Percentiles rank a stretch among this genome's conserved stretches.
Conservation (phyloP, 2,888 invertebrate species). For the Drosophila mayaguana region DNA sequence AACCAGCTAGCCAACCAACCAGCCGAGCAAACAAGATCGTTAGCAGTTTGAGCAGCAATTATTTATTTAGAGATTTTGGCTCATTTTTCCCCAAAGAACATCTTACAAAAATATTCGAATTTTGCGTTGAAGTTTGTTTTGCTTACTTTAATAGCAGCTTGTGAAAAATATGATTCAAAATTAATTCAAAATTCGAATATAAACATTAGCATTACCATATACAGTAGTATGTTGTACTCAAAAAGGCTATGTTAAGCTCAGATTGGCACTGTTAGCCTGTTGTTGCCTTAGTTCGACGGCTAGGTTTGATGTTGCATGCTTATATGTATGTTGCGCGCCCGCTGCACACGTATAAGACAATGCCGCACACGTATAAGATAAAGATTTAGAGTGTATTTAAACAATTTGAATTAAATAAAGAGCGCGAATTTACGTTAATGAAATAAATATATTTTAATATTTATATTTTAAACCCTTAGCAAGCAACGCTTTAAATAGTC, state of each 20-base stretch:
- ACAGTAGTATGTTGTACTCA: slow-evolving; percentile 38
- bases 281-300: slow-evolving; percentile 32
- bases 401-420: slow-evolving; percentile 34
- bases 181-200: slow-evolving; percentile 10
- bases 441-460: no score
- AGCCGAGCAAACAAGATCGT: slow-evolving; percentile 34
- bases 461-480: not conserved
- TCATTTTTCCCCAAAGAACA: no score
- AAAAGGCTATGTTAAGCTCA: slow-evolving; percentile 49
- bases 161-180: not conserved
- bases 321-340: not conserved
- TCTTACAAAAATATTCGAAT: not conserved
- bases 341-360: slow-evolving; percentile 21
- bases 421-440: slow-evolving; percentile 17
- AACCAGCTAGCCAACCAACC: slow-evolving; percentile 32
- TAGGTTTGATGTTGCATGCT: slow-evolving; percentile 47
- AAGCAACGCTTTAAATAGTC: not conserved
- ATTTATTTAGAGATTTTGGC: not conserved
- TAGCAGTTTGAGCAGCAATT: slow-evolving; percentile 27
- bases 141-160: not conserved
- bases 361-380: slow-evolving; percentile 17
- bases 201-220: slow-evolving; percentile 14
- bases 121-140: not conserved
- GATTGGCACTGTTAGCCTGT: slow-evolving; percentile 38
- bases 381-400: slow-evolving; percentile 8